Percentiles rank a stretch among this genome's conserved stretches.
These are phyloP conservation scores for Phataginus tricuspis DNA, from an alignment of 2,797 vertebrate species.

Conservation along the genomic window DNA sequence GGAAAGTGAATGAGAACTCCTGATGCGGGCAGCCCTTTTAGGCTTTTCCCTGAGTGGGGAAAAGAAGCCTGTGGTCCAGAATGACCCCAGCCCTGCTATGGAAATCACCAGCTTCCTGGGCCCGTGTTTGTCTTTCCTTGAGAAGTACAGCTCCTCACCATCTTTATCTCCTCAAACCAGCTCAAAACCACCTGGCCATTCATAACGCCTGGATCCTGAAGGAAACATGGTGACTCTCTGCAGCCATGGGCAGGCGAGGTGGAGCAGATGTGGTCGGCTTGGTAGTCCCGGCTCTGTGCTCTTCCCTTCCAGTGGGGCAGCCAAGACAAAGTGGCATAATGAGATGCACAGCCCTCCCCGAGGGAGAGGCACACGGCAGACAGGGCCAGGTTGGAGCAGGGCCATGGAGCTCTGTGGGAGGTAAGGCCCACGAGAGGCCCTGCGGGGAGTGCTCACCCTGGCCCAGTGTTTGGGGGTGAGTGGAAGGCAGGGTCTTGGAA, in stretches of 20 bases:
- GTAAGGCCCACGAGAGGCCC: too few relatives aligned
- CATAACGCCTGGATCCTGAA: background rate
- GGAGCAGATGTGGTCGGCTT: too few relatives aligned
- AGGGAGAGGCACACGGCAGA: too few relatives aligned
- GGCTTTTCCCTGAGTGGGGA: background rate
- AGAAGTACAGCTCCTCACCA: background rate
- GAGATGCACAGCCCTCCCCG: too few relatives aligned
- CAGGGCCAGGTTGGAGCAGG: too few relatives aligned
- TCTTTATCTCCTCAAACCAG: too few relatives aligned
- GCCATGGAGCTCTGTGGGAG: too few relatives aligned
- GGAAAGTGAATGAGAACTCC: background rate
- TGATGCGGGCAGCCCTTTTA: background rate
- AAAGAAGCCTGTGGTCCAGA: background rate
- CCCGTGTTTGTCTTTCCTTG: background rate
- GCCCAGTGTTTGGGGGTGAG: too few relatives aligned
- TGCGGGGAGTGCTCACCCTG: too few relatives aligned
- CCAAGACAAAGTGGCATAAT: background rate
- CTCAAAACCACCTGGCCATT: accelerated
- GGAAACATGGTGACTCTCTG: too few relatives aligned
- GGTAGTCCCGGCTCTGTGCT: background rate
- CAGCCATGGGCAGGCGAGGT: background rate
- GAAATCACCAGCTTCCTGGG: background rate
- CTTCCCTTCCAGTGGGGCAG: accelerated
- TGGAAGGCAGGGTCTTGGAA: too few relatives aligned
- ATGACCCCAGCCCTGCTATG: background rate